These are phyloP conservation scores for Hucho hucho DNA, from an alignment of 2,113 vertebrate genomes.

Conservation along the genomic window DNA sequence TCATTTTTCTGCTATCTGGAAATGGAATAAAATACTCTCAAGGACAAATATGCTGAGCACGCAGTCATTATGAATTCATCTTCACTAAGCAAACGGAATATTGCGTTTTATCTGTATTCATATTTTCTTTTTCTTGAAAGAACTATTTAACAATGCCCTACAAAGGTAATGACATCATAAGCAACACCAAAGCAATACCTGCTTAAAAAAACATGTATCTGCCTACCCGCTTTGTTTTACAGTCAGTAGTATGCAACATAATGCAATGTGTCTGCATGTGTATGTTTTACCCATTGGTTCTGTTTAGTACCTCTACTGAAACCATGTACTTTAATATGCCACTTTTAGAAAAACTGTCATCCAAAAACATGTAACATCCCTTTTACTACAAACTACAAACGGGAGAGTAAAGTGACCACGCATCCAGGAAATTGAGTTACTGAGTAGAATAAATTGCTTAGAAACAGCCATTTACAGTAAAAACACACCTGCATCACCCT, in stretches of 20 bases:
- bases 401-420: background rate
- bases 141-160: slow-evolving; percentile 59
- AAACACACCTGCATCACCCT: slow-evolving; percentile 50
- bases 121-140: slow-evolving; percentile 69
- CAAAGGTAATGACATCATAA: slow-evolving; percentile 67
- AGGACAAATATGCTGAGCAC: slow-evolving; percentile 68
- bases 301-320: background rate
- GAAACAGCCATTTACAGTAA: slow-evolving; percentile 26
- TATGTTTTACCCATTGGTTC: background rate
- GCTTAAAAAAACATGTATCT: too few species aligned
- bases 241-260: background rate
- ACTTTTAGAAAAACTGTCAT: too few species aligned
- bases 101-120: slow-evolving; percentile 68
- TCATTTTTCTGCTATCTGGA: slow-evolving; percentile 61
- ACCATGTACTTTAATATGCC: too few species aligned
- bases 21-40: slow-evolving; percentile 61
- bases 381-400: background rate
- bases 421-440: slow-evolving; percentile 4
- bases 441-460: slow-evolving; percentile 30
- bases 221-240: background rate
- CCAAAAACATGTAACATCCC: too few species aligned
- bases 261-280: background rate
- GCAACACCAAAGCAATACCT: slow-evolving; percentile 8
- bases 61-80: slow-evolving; percentile 65
- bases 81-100: slow-evolving; percentile 59